Evolutionary conservation across 2,888 invertebrate genomes (phyloP).

Genomic region (Acanthopleura granulata): DNA sequence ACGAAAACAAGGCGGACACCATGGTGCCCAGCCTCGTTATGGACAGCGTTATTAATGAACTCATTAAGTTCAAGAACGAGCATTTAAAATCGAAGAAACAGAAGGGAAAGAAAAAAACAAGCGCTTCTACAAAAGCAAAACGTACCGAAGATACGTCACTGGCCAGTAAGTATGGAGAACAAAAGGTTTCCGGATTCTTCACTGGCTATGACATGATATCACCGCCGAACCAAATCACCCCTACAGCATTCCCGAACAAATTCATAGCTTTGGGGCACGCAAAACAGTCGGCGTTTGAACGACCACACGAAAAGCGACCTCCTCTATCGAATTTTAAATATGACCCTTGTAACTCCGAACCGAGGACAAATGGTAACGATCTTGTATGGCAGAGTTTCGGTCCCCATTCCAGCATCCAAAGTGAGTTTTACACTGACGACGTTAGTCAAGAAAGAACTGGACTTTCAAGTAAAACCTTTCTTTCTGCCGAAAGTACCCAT

Average conservation of each 20-base stretch:
- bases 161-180: slow-evolving; percentile 36
- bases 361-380: neutral
- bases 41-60: slow-evolving; percentile 56
- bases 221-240: slow-evolving; percentile 59
- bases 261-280: neutral
- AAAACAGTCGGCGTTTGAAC: neutral
- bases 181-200: slow-evolving; percentile 34
- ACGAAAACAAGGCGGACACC: slow-evolving; percentile 15
- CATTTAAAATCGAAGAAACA: slow-evolving; percentile 42
- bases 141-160: slow-evolving; percentile 34
- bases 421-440: neutral
- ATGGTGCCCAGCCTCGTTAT: slow-evolving; percentile 57
- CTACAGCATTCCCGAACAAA: slow-evolving; percentile 33
- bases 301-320: neutral
- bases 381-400: neutral
- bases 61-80: slow-evolving; percentile 53
- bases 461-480: neutral
- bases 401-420: too few species aligned
- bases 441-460: neutral
- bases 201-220: slow-evolving; percentile 55
- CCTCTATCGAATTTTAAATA: neutral
- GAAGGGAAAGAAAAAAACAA: slow-evolving; percentile 27
- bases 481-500: neutral
- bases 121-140: neutral
- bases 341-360: neutral